A percentile compares a stretch with the other conserved stretches of the same genome.
These are phyloP conservation scores for Eira barbara DNA, from an alignment of 2,113 vertebrate genomes.

Conservation along the genomic window DNA sequence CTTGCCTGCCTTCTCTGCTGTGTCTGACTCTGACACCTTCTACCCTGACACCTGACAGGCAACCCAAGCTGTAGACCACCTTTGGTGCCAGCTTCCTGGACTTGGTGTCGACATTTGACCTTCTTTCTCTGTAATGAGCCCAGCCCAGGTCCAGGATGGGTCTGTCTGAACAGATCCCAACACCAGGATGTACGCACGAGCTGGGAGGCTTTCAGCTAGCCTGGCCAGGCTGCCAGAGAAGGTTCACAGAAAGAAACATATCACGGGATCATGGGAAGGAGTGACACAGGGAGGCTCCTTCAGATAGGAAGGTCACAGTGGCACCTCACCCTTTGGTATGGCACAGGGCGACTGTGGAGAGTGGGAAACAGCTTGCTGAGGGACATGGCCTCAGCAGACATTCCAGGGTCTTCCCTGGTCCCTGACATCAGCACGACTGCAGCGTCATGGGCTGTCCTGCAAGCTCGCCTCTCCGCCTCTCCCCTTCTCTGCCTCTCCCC, in stretches of 20 bases:
- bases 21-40: background rate
- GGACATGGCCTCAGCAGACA: rapidly evolving
- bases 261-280: background rate
- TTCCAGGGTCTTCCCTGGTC: rapidly evolving
- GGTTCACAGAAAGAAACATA: background rate
- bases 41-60: no score
- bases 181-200: rapidly evolving
- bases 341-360: no score
- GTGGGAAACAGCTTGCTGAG: background rate
- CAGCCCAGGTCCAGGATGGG: background rate
- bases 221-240: background rate
- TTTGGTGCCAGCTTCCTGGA: background rate
- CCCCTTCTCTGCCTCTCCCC: background rate
- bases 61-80: background rate
- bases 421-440: background rate
- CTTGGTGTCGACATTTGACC: background rate
- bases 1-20: background rate
- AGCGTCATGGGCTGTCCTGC: background rate
- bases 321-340: background rate
- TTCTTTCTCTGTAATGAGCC: background rate
- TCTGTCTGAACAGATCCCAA: background rate
- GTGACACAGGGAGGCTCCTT: background rate
- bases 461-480: background rate
- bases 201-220: background rate
- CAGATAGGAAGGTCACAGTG: background rate